Evolutionary conservation across 2,113 vertebrate species (phyloP).

Genomic region (Chrysochloris asiatica): DNA sequence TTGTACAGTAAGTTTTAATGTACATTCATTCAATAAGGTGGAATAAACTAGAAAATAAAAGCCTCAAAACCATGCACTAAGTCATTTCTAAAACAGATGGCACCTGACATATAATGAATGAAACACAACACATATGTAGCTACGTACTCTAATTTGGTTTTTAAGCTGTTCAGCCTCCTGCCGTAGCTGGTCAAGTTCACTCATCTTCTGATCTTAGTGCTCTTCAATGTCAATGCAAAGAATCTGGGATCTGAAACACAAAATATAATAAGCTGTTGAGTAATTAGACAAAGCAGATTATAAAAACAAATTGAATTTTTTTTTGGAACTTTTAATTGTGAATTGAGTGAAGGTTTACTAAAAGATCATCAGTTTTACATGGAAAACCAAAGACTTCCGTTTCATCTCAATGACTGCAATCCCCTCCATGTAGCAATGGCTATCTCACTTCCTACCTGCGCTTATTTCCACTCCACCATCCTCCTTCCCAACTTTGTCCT

Average conservation of each 20-base stretch:
- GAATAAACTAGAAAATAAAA: neutral
- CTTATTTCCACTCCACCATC: too few relatives aligned
- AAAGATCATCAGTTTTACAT: too few relatives aligned
- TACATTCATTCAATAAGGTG: neutral
- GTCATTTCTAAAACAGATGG: neutral
- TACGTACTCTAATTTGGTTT: conserved; percentile 98
- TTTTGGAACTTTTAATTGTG: too few relatives aligned
- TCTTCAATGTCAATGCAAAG: conserved; percentile 89
- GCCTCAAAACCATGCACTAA: neutral
- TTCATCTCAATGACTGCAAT: too few relatives aligned
- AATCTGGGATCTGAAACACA: conserved; percentile 89
- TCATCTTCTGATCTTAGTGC: conserved; percentile 96
- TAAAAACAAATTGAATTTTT: neutral
- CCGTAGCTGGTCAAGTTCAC: conserved; percentile 99
- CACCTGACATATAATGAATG: accelerated
- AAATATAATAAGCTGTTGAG: neutral
- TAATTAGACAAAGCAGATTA: neutral
- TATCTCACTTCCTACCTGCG: too few relatives aligned
- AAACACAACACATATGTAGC: neutral
- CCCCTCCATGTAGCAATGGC: too few relatives aligned
- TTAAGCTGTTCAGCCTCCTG: conserved; percentile 99
- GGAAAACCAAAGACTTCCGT: too few relatives aligned
- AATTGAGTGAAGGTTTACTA: too few relatives aligned
- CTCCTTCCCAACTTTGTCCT: too few relatives aligned
- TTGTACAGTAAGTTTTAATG: too few relatives aligned